These are phyloP conservation scores for Troglohyphantes excavatus DNA, from an alignment of 2,888 invertebrate genomes.

Conservation along the genomic window DNA sequence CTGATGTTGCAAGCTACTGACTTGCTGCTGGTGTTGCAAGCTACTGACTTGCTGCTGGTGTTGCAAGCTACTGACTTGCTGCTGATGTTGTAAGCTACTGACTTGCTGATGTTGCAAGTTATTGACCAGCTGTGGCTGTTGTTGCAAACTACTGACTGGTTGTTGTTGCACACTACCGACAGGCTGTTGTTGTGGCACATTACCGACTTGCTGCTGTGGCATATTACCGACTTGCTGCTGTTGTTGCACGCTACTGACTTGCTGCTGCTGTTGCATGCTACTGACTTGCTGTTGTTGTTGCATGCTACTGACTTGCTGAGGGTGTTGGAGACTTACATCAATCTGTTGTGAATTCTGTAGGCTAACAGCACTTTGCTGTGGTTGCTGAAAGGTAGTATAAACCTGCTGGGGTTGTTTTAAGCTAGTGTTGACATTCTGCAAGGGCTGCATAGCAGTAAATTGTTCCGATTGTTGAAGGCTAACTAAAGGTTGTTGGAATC, in stretches of 20 bases:
- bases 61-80: not conserved
- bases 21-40: not conserved
- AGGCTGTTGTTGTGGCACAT: constrained; percentile 22
- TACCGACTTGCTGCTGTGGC: not conserved
- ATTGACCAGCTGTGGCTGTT: constrained; percentile 18
- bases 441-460: constrained; percentile 10
- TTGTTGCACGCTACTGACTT: not conserved
- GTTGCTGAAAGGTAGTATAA: constrained; percentile 8
- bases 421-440: constrained; percentile 4
- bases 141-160: constrained; percentile 7
- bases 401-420: constrained; percentile 34
- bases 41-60: constrained; percentile 22
- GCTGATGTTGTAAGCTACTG: not conserved
- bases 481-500: constrained; percentile 18
- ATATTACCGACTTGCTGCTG: not conserved
- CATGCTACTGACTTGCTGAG: not conserved
- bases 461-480: not conserved
- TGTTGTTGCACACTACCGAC: not conserved
- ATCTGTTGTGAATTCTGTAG: constrained; percentile 18
- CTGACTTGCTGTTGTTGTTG: not conserved
- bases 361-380: constrained; percentile 13
- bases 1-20: constrained; percentile 13
- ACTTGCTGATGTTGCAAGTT: not conserved
- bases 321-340: not conserved
- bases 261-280: not conserved